Evolutionary conservation across 92 coral and sea anemone species (phyloP).

Genomic region (Porites divaricata): DNA sequence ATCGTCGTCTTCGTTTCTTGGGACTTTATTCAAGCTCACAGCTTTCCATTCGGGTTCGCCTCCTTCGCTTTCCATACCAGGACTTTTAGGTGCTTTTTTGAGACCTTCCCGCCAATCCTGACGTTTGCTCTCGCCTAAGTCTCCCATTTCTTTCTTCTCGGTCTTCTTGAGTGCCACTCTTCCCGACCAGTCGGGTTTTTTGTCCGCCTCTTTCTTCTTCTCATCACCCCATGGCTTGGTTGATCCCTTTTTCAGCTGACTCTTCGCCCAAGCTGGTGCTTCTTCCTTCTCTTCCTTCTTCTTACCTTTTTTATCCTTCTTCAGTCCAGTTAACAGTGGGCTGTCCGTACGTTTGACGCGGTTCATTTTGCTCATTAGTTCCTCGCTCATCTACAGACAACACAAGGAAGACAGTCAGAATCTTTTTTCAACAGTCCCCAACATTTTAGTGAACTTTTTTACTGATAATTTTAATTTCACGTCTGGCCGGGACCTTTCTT

Average conservation of each 20-base stretch:
- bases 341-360: slow-evolving; percentile 85
- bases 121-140: slow-evolving; percentile 58
- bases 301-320: slow-evolving; percentile 58
- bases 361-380: slow-evolving; percentile 69
- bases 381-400: slow-evolving; percentile 40
- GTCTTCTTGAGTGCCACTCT: slow-evolving; percentile 93
- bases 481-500: no score
- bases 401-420: no score
- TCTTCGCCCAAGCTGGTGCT: slow-evolving; percentile 78
- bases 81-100: slow-evolving; percentile 64
- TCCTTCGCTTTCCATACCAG: slow-evolving; percentile 36
- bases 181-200: slow-evolving; percentile 86
- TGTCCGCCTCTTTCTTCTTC: slow-evolving; percentile 55
- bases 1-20: slow-evolving; percentile 40
- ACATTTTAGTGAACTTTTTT: no score
- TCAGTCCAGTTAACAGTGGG: slow-evolving; percentile 75
- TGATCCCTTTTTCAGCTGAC: slow-evolving; percentile 72
- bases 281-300: slow-evolving; percentile 80
- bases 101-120: slow-evolving; percentile 90
- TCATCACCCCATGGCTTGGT: slow-evolving; percentile 49
- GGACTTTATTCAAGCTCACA: slow-evolving; percentile 26
- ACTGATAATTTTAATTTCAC: no score
- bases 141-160: slow-evolving; percentile 71
- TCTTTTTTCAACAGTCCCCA: no score
- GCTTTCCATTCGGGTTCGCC: slow-evolving; percentile 48